Evolutionary conservation across 2,113 vertebrate species (phyloP).

Genomic region (Mystacornis crossleyi): DNA sequence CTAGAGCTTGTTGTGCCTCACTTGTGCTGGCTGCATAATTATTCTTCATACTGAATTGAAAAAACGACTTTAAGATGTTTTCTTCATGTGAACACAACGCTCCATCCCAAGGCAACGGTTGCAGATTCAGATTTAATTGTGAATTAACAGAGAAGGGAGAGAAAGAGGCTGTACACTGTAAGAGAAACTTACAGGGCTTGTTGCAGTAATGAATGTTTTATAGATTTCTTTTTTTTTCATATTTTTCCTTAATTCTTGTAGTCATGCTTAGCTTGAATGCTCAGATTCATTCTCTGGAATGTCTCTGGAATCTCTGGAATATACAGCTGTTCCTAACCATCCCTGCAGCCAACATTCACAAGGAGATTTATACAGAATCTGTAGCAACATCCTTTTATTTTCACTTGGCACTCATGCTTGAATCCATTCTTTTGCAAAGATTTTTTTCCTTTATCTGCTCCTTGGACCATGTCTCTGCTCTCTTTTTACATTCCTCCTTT

Average conservation of each 20-base stretch:
- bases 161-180: neutral
- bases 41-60: neutral
- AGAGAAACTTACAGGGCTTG: neutral
- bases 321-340: neutral
- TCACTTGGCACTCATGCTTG: neutral
- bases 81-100: neutral
- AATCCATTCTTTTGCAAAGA: neutral
- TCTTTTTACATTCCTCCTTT: neutral
- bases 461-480: neutral
- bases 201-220: neutral
- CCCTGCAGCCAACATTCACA: neutral
- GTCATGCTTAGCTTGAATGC: neutral
- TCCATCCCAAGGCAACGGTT: neutral
- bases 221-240: neutral
- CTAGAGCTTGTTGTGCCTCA: neutral
- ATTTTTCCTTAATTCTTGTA: neutral
- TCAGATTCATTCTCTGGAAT: neutral
- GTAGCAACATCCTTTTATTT: neutral
- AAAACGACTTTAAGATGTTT: neutral
- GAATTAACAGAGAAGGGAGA: neutral
- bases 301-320: neutral
- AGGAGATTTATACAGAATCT: neutral
- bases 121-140: neutral
- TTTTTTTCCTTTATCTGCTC: neutral
- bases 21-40: neutral